Percentiles rank a stretch among this genome's conserved stretches.
These are phyloP conservation scores for Drosophila koepferae DNA, from an alignment of 2,888 invertebrate genomes.

Conservation along the genomic window DNA sequence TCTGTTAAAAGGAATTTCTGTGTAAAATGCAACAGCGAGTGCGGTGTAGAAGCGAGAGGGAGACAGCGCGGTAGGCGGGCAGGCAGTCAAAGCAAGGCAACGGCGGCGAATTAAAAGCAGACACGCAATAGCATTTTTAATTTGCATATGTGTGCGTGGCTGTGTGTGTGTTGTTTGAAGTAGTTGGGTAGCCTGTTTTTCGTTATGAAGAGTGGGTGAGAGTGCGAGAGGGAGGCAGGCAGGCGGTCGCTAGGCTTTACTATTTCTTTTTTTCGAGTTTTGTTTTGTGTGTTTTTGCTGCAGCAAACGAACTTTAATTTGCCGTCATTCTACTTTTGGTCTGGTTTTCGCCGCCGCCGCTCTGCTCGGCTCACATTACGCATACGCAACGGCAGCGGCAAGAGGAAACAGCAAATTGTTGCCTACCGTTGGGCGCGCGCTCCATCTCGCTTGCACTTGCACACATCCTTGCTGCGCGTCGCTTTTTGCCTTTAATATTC, in stretches of 20 bases:
- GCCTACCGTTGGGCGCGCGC: conserved; percentile 65
- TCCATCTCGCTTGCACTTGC: conserved; percentile 6
- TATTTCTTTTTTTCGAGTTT: conserved; percentile 2
- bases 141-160: conserved; percentile 31
- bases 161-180: conserved; percentile 15
- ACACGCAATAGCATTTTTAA: conserved; percentile 52
- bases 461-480: conserved; percentile 26
- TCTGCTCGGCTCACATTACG: conserved; percentile 56
- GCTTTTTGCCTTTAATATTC: conserved; percentile 31
- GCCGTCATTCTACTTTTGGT: conserved; percentile 62
- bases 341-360: conserved; percentile 51
- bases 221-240: background rate
- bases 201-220: conserved; percentile 8
- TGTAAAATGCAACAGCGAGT: conserved; percentile 34
- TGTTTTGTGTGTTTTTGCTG: conserved; percentile 15
- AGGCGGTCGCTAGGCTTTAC: background rate
- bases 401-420: conserved; percentile 48
- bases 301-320: conserved; percentile 64
- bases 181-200: conserved; percentile 35
- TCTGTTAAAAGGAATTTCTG: conserved; percentile 27
- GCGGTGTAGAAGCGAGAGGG: no score
- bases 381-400: conserved; percentile 64
- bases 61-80: background rate
- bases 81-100: background rate
- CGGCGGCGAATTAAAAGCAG: conserved; percentile 33